Evolutionary conservation across 1,140 invertebrate species (phyloP), one percentile per base, ranked within the genome.

Genomic region (Cheumatopsyche charites): DNA sequence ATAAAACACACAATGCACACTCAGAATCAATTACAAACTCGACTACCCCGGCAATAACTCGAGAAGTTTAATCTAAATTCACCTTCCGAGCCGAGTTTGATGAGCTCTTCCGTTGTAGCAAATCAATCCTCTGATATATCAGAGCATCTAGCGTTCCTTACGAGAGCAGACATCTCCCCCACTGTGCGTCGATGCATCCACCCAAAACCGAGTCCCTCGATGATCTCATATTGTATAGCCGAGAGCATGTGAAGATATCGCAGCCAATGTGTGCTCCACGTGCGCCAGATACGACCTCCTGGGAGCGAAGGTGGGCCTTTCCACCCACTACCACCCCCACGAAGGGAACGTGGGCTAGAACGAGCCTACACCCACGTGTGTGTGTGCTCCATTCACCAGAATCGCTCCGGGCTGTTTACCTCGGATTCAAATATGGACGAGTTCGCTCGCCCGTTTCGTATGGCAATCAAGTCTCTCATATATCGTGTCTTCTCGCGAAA

Each of bases 361-460:
- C n/a, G n/a, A n/a, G n/a, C n/a, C n/a, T n/a, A n/a, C 47, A 58
- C 67, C 67, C 61, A 58, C 29, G 47, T 52, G 47, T 41, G 13
- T 45, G 26, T 71, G 25, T 62, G 55, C 42, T 62, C 67, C 36
- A 45, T 29, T 49, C 36, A 42, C 19, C 29, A 36, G 58, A 29
- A 23, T 47, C 49, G 67, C 63, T 55, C 45, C 19, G 65, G 69
- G 69, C 67, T 71, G 70, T 74, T 74, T 74, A 70, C 73, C 62
- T 61, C 70, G 43, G 45, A 52, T 63, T 74, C 73, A 74, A 71
- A 74, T 74, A 74, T 74, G 65, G 70, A 74, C 67, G 70, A 66
- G 21, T 21, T 66, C 13, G 23, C 21, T 13, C 43, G 43, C 43
- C 63, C 47, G 47, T 66, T 66, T 15, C 63, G 43, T 66, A 66